Base-by-base conservation (phyloP, 2,113 vertebrate genomes). In the Girardinichthys multiradiatus region DNA sequence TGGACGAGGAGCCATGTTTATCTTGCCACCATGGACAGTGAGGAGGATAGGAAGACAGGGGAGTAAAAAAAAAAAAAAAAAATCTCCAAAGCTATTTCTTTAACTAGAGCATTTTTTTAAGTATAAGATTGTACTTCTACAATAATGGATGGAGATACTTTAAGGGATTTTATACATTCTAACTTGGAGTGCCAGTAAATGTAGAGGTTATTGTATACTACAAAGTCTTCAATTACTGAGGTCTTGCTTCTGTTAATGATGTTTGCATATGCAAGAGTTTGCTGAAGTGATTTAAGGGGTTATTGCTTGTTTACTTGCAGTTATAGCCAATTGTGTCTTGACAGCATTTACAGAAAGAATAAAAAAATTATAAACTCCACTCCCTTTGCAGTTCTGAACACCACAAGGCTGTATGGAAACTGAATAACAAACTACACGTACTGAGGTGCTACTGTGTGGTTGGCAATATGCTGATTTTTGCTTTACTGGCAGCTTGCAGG, bases 401-500 rank as follows among this genome's bases (percentile, higher is more conserved):
- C 1, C 2, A 24, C 13, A 33, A 62, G 5, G 61, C 61, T 63
- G 31, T 33, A 63, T 12, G 5, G 24, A 37, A 24, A 42, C n/a
- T 27, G 12, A 64, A 42, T 19, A 27, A 26, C 17, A 14, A 42
- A 64, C 39, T 64, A 39, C 48, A 70, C n/a, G 57, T 26, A 39
- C 24, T 31, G 31, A 76, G 48, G 48, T 58, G 63, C 57, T 60
- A 57, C 76, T 72, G 71, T 39, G 17, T 10, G 48, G 60, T 64
- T 83, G 80, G 79, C 64, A 80, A 29, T 73, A 72, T 26, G 70
- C 62, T 64, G 77, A 83, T 82, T 82, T 74, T 64, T 84, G 85
- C 86, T 86, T 86, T 3, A 54, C 79, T 80, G 75, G 82, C 82
- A 79, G 77, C 80, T 80, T 35, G 51, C 70, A 63, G 80, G 73